Evolutionary conservation across 1,140 invertebrate species (phyloP).

Genomic region (Polyergus mexicanus): DNA sequence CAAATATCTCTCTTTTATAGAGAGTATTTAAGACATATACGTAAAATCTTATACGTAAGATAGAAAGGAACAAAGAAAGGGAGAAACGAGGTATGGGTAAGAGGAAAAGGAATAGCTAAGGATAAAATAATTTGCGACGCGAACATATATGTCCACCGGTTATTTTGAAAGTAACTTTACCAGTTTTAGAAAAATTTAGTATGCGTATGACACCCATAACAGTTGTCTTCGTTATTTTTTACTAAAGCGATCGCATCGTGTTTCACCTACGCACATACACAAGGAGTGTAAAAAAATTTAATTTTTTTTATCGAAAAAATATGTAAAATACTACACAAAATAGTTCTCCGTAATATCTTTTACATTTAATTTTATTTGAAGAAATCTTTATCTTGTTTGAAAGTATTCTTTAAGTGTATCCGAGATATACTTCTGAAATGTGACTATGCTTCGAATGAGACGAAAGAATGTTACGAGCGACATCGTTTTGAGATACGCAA

Average conservation of each 20-base stretch:
- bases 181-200: background rate
- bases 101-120: background rate
- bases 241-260: background rate
- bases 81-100: no score
- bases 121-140: constrained; percentile 15
- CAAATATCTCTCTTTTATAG: constrained; percentile 4
- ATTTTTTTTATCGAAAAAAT: background rate
- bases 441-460: background rate
- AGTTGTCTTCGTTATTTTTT: background rate
- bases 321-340: background rate
- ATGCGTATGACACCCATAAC: background rate
- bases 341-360: background rate
- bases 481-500: constrained; percentile 2
- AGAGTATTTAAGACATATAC: background rate
- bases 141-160: constrained; percentile 33
- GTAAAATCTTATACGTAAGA: background rate
- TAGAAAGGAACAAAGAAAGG: background rate
- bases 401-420: no score
- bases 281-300: background rate
- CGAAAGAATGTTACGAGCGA: background rate
- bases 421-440: background rate
- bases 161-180: background rate
- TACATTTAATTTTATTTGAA: background rate
- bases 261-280: background rate
- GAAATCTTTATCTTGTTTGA: background rate